These are phyloP conservation scores for Chironex yamaguchii DNA, from an alignment of 30 jellyfish, hydroid and myxozoan species.

Conservation along the genomic window DNA sequence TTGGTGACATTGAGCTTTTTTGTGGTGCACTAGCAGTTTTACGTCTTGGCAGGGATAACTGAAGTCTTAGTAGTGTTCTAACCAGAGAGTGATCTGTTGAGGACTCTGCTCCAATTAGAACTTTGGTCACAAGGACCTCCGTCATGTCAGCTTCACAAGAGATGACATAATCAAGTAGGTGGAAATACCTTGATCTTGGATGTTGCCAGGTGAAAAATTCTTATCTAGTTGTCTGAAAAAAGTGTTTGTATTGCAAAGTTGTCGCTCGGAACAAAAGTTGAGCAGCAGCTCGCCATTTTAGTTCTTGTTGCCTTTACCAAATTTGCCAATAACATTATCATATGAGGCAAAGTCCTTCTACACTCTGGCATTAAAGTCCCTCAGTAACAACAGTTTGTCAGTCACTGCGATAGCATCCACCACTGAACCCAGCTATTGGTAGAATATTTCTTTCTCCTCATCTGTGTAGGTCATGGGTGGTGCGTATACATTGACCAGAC, in stretches of 20 bases:
- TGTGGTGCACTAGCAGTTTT: no score
- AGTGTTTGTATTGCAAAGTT: slow-evolving; percentile 10
- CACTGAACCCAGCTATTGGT: no score
- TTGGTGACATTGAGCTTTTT: no score
- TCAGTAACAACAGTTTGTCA: not conserved
- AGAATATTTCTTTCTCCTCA: no score
- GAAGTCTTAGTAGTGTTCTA: not conserved
- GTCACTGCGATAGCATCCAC: not conserved
- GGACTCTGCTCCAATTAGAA: slow-evolving; percentile 1
- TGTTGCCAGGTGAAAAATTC: not conserved
- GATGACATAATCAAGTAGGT: slow-evolving; percentile 17
- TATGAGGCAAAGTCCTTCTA: not conserved
- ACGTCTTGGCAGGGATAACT: no score
- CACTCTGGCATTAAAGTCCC: slow-evolving; percentile 21
- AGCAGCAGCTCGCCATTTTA: not conserved
- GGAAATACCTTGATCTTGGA: slow-evolving; percentile 13
- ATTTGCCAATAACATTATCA: not conserved
- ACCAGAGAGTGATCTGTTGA: slow-evolving; percentile 4
- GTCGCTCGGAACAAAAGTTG: not conserved
- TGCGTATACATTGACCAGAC: not conserved
- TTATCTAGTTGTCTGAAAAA: not conserved
- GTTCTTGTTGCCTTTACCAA: not conserved
- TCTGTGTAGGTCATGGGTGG: no score
- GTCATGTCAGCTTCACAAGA: not conserved
- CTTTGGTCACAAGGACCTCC: slow-evolving; percentile 4